Evolutionary conservation across 1,140 invertebrate species (phyloP), one percentile per base, ranked within the genome.

Genomic region (Atta colombica): DNA sequence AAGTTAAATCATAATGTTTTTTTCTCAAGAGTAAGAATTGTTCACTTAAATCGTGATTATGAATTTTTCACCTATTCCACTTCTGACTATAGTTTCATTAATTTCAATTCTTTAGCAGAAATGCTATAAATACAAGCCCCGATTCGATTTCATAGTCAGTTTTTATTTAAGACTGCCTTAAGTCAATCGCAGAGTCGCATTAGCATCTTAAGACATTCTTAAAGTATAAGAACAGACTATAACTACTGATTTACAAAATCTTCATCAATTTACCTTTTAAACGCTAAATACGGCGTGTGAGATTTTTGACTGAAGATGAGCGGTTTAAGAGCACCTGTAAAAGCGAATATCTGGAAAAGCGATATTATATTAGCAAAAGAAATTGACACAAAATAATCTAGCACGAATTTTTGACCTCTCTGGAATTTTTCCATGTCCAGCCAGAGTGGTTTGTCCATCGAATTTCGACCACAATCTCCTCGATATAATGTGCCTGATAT

Each of bases 371-470:
- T 97, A 0, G 96, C 94, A 0, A 96, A 95, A 18, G 96, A 95
- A 53, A 97, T 92, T 6, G 96, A 94, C 88, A 96, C 97, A 35
- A 96, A 95, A 91, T 97, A 95, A 66, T 96, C 94, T 58, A 92
- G 91, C 60, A 96, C 97, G 89, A 97, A 97, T 10, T 95, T 92
- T 90, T 97, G 97, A 2, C 97, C 97, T 63, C 97, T 97, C 88
- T 58, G 93, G 93, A 94, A 94, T 68, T 94, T 93, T 0, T 92
- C 91, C 49, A 91, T 90, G 25, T 95, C 94, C 0, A 95, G 74
- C 94, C 94, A 95, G 7, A 91, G 78, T 0, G 94, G 94, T 69
- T 31, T 91, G 6, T 87, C 77, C 1, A 75, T 51, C 2, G 86
- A 53, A 35, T 65, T 31, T 21, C 81, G 60, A 16, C 82, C 91